Base-by-base conservation (phyloP, 2,888 invertebrate genomes). In the Drosophila subquinaria region DNA sequence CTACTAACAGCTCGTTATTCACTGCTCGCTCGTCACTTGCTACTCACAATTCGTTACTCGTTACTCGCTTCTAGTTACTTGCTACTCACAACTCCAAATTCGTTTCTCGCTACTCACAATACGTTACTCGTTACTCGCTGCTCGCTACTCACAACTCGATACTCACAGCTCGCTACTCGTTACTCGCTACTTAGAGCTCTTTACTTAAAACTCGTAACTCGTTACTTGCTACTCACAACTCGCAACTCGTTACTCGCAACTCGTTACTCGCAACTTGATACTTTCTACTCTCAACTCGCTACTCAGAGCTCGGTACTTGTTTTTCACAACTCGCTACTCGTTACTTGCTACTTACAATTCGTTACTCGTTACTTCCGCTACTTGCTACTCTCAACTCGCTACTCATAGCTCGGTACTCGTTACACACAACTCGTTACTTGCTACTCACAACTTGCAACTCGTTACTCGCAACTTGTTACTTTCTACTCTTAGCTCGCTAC, bases 141-240 rank as follows among this genome's bases (percentile, higher is more conserved):
- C 27, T 30, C 27, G 27, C 9, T 38, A 38, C 23, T 38, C 15
- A n/a, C 2, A 3, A 40, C 13, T 95, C 93, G 8, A 2, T 8
- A 30, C 30, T 8, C 2, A 0, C 8, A 8, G 5, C 30, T 30
- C 30, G 8, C 8, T 2, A 8, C 30, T 30, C 30, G 30, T 8
- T 30, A 6, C 8, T 27, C 1, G 1, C 27, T 6, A 5, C 27
- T 30, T 30, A 30, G n/a, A n/a, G n/a, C n/a, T n/a, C n/a, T n/a
- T n/a, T n/a, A n/a, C 27, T 27, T 6, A 6, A n/a, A n/a, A n/a
- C n/a, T 27, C 27, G 4, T 1, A 0, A 27, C 27, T 27, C 27
- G 27, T 27, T 6, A 6, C 27, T 27, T 6, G 6, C 27, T 4
- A 27, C 27, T 27, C 27, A 27, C 6, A 1, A 27, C 27, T 27